Conservation (phyloP, 2,113 vertebrate genomes). For the Mesembrinibis cayennensis region DNA sequence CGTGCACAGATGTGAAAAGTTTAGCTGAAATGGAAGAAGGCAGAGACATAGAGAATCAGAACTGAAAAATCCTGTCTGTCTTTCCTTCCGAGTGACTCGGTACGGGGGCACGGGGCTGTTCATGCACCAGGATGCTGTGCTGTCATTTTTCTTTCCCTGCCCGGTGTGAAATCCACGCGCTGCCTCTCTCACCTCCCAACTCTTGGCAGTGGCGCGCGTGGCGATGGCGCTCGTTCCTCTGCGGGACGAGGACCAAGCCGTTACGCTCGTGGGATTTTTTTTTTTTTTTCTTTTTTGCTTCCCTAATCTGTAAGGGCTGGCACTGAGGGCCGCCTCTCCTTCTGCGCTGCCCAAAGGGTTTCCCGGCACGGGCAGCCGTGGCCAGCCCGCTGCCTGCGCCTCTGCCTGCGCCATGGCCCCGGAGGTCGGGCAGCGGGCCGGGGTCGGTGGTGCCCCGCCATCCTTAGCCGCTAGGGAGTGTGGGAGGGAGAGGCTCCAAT, state of each 20-base stretch:
- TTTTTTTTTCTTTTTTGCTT: too few species aligned
- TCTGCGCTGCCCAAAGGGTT: background rate
- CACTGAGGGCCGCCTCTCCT: background rate
- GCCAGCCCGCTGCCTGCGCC: background rate
- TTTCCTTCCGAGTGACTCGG: background rate
- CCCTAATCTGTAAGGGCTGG: background rate
- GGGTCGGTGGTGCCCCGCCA: background rate
- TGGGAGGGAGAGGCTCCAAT: conserved; percentile 5
- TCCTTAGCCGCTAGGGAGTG: conserved; percentile 60
- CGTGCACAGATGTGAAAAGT: background rate
- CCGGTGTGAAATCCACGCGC: background rate
- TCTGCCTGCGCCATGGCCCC: background rate
- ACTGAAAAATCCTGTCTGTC: accelerated
- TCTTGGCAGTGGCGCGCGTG: background rate
- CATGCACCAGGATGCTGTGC: background rate
- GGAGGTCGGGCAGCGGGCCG: background rate
- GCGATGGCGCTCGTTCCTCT: background rate
- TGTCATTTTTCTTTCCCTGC: background rate
- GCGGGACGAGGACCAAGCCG: background rate
- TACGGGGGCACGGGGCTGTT: background rate
- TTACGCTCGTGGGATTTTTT: background rate
- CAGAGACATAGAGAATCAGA: background rate
- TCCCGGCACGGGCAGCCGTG: background rate
- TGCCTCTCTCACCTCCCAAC: background rate
- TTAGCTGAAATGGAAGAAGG: background rate